phyloP scores from a whole-genome alignment of 35 echinoderm and acorn worm species.

The Anneissia japonica region DNA sequence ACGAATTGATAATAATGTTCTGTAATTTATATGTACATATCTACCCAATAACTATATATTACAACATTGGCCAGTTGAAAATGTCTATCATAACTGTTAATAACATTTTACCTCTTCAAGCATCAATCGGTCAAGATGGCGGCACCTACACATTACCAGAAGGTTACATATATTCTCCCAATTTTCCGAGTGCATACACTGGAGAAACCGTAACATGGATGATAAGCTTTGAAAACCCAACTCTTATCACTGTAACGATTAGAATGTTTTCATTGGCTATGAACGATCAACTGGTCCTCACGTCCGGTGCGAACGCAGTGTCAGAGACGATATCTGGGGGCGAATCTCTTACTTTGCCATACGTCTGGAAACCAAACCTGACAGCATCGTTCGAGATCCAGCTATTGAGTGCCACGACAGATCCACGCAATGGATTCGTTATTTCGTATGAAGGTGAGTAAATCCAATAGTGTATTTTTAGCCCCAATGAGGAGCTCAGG shows the following conservation, averaged over 20 bases:
- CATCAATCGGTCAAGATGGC: background rate
- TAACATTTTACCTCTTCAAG: too few species aligned
- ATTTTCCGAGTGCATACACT: background rate
- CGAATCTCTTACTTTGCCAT: background rate
- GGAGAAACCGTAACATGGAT: background rate
- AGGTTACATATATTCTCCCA: background rate
- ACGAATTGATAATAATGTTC: too few species aligned
- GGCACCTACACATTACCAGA: background rate
- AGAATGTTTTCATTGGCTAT: background rate
- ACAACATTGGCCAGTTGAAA: too few species aligned
- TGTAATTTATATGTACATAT: too few species aligned
- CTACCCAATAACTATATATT: too few species aligned
- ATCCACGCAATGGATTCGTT: background rate
- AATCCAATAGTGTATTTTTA: too few species aligned
- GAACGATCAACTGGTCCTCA: background rate
- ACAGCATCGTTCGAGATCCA: background rate
- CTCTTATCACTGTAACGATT: background rate
- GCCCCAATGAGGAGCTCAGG: too few species aligned
- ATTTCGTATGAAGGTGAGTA: background rate
- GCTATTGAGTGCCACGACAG: background rate
- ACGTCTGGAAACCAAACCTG: background rate
- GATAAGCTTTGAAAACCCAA: background rate
- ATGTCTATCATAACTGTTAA: too few species aligned
- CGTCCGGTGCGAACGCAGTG: background rate
- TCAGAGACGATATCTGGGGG: background rate